phyloP scores from a whole-genome alignment of 2,113 vertebrate genomes.

The Perccottus glenii region DNA sequence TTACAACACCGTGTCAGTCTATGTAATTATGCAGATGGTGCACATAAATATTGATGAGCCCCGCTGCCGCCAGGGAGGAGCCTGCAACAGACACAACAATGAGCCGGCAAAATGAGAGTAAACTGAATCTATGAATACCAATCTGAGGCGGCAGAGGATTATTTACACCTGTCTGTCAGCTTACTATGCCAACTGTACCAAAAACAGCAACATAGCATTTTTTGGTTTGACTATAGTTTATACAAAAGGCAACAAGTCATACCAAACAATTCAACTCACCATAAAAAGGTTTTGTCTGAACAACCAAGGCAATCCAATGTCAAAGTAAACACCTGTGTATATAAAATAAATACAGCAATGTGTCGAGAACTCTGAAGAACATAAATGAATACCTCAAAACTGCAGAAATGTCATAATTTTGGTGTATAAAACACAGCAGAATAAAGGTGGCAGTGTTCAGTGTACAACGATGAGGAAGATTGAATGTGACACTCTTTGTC shows the following conservation, averaged over 20 bases:
- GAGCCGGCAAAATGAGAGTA: slow-evolving; percentile 69
- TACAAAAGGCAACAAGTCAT: neutral
- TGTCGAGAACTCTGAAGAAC: no score
- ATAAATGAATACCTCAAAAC: no score
- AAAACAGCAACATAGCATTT: neutral
- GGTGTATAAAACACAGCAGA: slow-evolving; percentile 18
- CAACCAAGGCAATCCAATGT: no score
- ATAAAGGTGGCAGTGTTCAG: slow-evolving; percentile 9
- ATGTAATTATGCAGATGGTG: slow-evolving; percentile 66
- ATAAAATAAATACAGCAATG: no score
- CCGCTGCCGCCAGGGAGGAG: slow-evolving; percentile 66
- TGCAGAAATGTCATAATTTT: neutral
- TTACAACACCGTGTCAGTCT: slow-evolving; percentile 62
- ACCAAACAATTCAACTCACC: neutral
- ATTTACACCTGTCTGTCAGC: slow-evolving; percentile 62
- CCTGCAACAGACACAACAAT: slow-evolving; percentile 77
- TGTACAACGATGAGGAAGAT: slow-evolving; percentile 53
- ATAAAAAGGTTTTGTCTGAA: neutral
- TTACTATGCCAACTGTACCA: slow-evolving; percentile 46
- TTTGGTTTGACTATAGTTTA: neutral
- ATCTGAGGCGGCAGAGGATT: slow-evolving; percentile 53
- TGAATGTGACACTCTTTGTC: slow-evolving; percentile 53
- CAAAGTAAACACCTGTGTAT: no score
- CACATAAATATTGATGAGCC: slow-evolving; percentile 72
- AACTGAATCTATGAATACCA: slow-evolving; percentile 74